Conservation (phyloP, 2,888 invertebrate species). For the Iphiclides podalirius region DNA sequence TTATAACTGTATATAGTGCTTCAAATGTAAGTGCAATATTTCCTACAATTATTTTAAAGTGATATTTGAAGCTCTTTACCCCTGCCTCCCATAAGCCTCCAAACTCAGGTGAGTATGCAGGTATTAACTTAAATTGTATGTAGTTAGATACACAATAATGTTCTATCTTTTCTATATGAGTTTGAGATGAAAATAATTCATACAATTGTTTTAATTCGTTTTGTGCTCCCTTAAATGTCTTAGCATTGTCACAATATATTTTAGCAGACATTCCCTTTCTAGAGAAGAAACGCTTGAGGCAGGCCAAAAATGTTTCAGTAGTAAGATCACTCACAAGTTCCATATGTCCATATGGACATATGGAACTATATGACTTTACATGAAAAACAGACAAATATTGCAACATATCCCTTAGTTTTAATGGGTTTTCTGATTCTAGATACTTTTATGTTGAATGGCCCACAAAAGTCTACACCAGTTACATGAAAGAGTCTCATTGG, state of each 20-base stretch:
- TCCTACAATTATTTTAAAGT: neutral
- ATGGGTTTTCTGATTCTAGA: conserved; percentile 18
- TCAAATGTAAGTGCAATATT: neutral
- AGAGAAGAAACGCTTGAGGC: conserved; percentile 25
- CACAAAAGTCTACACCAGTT: neutral
- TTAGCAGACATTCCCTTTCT: too few relatives aligned
- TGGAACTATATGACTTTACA: conserved; percentile 27
- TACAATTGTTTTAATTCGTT: conserved; percentile 24
- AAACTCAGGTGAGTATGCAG: conserved; percentile 25
- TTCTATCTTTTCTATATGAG: conserved; percentile 12
- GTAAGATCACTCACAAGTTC: too few relatives aligned
- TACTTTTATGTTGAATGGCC: conserved; percentile 11
- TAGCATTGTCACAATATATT: conserved; percentile 29
- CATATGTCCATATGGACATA: too few relatives aligned
- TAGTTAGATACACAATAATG: conserved; percentile 1
- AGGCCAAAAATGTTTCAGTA: conserved; percentile 26
- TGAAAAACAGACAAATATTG: conserved; percentile 23
- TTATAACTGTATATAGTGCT: neutral
- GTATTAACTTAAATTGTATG: conserved; percentile 28
- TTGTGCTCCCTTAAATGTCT: conserved; percentile 24
- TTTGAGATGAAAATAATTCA: conserved; percentile 12
- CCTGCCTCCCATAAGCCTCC: conserved; percentile 23
- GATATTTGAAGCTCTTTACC: neutral
- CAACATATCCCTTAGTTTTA: conserved; percentile 22
- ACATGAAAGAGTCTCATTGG: neutral